Percentiles rank a stretch among this genome's conserved stretches.
These are phyloP conservation scores for Zootermopsis nevadensis DNA, from an alignment of 2,888 invertebrate species.

Conservation along the genomic window DNA sequence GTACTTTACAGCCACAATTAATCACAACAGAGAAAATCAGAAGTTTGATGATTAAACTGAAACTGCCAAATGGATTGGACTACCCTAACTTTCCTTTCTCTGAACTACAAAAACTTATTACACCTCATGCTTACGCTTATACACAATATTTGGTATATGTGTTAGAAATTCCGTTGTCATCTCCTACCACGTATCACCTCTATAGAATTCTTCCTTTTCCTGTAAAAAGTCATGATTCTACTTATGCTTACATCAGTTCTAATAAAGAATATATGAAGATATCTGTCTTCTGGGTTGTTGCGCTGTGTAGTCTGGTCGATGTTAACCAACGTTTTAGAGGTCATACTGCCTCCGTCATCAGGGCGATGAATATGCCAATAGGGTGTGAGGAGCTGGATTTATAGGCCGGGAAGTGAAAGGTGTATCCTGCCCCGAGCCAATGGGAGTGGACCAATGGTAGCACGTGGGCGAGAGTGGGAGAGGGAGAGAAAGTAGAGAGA, in stretches of 20 bases:
- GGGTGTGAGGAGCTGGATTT: too few species aligned
- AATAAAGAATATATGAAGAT: neutral
- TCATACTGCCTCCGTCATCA: too few species aligned
- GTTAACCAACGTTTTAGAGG: too few species aligned
- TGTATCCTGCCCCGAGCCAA: too few species aligned
- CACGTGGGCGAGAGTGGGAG: neutral
- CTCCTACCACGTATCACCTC: conserved; percentile 14
- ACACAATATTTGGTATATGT: conserved; percentile 21
- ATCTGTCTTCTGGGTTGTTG: too few species aligned
- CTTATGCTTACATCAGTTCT: neutral
- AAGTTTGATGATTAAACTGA: neutral
- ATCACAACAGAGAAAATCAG: conserved; percentile 4
- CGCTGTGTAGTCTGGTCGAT: too few species aligned
- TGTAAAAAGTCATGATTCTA: neutral
- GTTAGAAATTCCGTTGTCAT: conserved; percentile 30
- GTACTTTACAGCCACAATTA: neutral
- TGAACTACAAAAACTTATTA: conserved; percentile 5
- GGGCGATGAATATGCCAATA: too few species aligned
- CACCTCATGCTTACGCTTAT: conserved; percentile 2
- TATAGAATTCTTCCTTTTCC: conserved; percentile 30
- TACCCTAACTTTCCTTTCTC: too few species aligned
- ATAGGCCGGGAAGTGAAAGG: too few species aligned
- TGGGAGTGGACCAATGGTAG: too few species aligned
- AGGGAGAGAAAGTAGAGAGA: neutral
- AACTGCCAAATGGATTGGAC: neutral